Base-by-base conservation (phyloP, 2,113 vertebrate genomes). In the Pyxicephalus adspersus region DNA sequence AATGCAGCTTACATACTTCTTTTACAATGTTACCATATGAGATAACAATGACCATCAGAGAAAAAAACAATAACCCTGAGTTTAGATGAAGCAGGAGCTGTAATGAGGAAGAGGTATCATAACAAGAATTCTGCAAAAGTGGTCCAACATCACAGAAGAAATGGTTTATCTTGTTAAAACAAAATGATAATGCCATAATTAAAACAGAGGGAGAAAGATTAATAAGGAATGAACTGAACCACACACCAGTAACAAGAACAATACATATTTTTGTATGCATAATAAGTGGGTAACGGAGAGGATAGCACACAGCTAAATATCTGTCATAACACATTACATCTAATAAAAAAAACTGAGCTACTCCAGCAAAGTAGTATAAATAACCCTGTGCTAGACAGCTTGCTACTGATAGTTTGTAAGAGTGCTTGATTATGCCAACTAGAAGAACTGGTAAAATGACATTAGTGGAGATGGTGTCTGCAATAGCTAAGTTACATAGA, bases 351-450 rank as follows among this genome's bases (percentile, higher is more conserved):
- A 84, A 86, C 31, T 88, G 86, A 34, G 86, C 83, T 45, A 83
- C 85, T 55, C 86, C 86, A 45, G 88, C 28, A 13, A 87, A 86
- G 63, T 88, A 88, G 60, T 87, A 89, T 55, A 90, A 86, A 55
- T 86, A 90, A 57, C 86, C 86, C 23, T 89, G 89, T 19, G 84
- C 64, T 67, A 90, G 81, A 77, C 89, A 89, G 20, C 70, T 83
- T 19, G 83, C 51, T 54, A 88, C 84, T 28, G 86, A 88, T 64
- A 90, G 85, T 60, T 77, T 76, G 66, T 87, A 88, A 25, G 50
- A 64, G 18, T 85, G 67, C 20, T 84, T 83, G 5, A 89, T 71
- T 20, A 87, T 79, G 22, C 84, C 87, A n/a, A 15, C 28, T 31
- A 90, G 28, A 65, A 86, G 74, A 4, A 84, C 85, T 51, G 88